Evolutionary conservation across 1,140 invertebrate species (phyloP), one percentile per base, ranked within the genome.

Genomic region (Trichogramma pretiosum): DNA sequence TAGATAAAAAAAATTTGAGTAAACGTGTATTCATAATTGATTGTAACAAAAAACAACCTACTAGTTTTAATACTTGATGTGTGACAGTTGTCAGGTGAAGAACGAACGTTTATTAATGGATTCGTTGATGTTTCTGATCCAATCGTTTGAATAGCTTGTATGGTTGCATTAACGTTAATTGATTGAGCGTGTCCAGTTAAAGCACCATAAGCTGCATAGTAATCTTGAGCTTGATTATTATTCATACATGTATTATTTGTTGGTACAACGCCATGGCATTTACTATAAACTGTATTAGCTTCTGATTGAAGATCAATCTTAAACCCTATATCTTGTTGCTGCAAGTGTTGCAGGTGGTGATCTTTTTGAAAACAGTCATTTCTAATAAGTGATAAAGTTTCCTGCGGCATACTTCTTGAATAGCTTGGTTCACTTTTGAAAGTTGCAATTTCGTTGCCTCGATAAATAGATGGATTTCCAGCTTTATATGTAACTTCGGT

Each of bases 401-500:
- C 61, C 18, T 61, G 54, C 13, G 62, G 50, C 44, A 59, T 43
- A 16, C 48, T 36, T 28, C 54, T 58, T 2, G 53, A 35, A 26
- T 61, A 69, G 1, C 48, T 50, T 0, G 63, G 56, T 18, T 72
- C 70, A 42, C 61, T 72, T 34, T 72, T 72, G 35, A 70, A 71
- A 3, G 59, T 55, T n/a, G 32, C 13, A 14, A 24, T 11, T 2
- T 69, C 67, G 0, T 63, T 62, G 35, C 69, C 70, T 8, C 67
- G 50, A 19, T 72, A 72, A 1, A 69, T 46, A 14, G 68, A 59
- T 5, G 55, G 23, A 0, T 62, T 65, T 1, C 63, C 64, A 2
- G 70, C 71, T 26, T 72, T 71, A 34, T 71, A 72, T 0, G 70
- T 72, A 2, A 72, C 69, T 24, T 72, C 69, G 0, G 69, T 72